These are phyloP conservation scores for Dromiciops gliroides DNA, from an alignment of 2,113 vertebrate species.

Conservation along the genomic window DNA sequence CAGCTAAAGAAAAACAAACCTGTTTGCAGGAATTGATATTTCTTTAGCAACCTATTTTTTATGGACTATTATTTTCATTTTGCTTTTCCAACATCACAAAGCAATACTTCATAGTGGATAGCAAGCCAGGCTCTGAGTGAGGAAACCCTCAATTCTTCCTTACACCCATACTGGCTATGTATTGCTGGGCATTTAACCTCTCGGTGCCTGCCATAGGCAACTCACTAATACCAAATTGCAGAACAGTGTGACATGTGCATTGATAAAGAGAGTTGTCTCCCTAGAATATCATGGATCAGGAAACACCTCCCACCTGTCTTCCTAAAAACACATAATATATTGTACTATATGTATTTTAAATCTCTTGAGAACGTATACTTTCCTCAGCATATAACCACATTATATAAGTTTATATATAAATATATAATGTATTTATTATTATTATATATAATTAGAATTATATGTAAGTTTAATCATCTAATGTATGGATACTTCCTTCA, in stretches of 20 bases:
- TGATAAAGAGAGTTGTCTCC: neutral
- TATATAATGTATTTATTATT: too few species aligned
- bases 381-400: neutral
- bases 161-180: neutral
- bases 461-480: slow-evolving; percentile 24
- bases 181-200: neutral
- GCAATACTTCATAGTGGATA: neutral
- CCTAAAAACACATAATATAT: neutral
- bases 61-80: slow-evolving; percentile 34
- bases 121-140: neutral
- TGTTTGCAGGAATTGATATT: slow-evolving; percentile 36
- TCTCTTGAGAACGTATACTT: neutral
- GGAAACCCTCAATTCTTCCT: neutral
- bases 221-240: neutral
- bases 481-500: slow-evolving; percentile 14
- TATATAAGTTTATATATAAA: too few species aligned
- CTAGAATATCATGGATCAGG: neutral
- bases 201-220: neutral
- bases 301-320: neutral
- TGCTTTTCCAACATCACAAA: slow-evolving; percentile 25
- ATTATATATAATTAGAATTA: too few species aligned
- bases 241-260: neutral
- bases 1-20: slow-evolving; percentile 18
- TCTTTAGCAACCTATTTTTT: slow-evolving; percentile 6
- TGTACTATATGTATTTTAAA: slow-evolving; percentile 10